Evolutionary conservation across 2,888 invertebrate genomes (phyloP).

Genomic region (Mechanitis messenoides): DNA sequence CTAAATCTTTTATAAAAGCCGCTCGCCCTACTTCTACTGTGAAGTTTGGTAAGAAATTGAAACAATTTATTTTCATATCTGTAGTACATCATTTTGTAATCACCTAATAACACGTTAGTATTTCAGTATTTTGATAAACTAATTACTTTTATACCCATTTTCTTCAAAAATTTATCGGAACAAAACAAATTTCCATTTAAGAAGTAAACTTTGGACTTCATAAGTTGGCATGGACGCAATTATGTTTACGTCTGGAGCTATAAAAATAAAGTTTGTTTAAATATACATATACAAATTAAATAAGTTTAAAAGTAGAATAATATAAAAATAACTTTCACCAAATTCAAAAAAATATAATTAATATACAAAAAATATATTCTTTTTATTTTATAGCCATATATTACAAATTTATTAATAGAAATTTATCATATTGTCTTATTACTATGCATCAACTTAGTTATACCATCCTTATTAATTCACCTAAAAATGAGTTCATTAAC

Average conservation of each 20-base stretch:
- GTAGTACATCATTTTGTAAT: neutral
- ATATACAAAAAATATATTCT: too few relatives aligned
- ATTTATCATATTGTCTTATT: too few relatives aligned
- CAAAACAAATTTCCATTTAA: neutral
- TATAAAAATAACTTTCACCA: too few relatives aligned
- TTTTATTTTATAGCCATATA: too few relatives aligned
- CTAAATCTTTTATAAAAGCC: conserved; percentile 62
- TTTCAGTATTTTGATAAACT: neutral
- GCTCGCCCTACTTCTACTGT: conserved; percentile 54
- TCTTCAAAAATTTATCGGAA: neutral
- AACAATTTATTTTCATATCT: conserved; percentile 14
- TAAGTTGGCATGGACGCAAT: conserved; percentile 29
- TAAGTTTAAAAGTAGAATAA: too few relatives aligned
- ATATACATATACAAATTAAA: too few relatives aligned
- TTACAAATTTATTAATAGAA: too few relatives aligned
- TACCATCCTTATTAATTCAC: too few relatives aligned
- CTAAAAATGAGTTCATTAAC: too few relatives aligned
- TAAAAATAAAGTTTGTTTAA: neutral
- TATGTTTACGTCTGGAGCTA: conserved; percentile 10
- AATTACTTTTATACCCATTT: neutral
- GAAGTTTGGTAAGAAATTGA: conserved; percentile 56
- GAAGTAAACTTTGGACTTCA: conserved; percentile 36
- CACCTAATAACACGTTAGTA: neutral
- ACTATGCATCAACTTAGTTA: too few relatives aligned
- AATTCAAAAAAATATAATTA: too few relatives aligned